Evolutionary conservation across 1,140 invertebrate genomes (phyloP).

Genomic region (Drosophila tani): DNA sequence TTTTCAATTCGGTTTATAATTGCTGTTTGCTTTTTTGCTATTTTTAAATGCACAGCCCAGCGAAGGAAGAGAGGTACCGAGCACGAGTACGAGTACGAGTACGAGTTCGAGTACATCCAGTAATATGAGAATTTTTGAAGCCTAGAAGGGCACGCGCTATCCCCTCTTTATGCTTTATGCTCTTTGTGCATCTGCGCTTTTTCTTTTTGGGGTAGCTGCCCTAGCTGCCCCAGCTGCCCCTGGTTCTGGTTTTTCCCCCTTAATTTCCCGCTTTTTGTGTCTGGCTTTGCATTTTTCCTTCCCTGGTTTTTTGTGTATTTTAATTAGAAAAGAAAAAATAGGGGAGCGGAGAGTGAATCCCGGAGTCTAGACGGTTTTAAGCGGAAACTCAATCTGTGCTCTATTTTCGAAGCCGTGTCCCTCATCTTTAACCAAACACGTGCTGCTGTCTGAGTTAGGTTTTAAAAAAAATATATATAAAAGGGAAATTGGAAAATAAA

Average conservation of each 20-base stretch:
- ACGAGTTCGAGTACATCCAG: constrained; percentile 23
- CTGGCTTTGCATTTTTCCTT: constrained; percentile 49
- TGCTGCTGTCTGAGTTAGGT: constrained; percentile 32
- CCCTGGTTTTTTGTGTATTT: constrained; percentile 43
- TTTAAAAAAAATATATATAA: not conserved
- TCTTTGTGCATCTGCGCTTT: constrained; percentile 61
- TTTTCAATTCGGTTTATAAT: constrained; percentile 76
- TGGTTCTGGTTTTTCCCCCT: constrained; percentile 8
- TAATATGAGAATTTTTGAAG: constrained; percentile 62
- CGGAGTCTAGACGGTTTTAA: constrained; percentile 76
- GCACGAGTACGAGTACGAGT: constrained; percentile 20
- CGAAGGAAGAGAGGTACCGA: constrained; percentile 13
- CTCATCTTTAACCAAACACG: constrained; percentile 49
- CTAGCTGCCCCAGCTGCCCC: constrained; percentile 40
- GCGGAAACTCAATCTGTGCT: constrained; percentile 79
- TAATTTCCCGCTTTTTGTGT: constrained; percentile 45
- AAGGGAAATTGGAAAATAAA: constrained; percentile 9
- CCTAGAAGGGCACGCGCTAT: constrained; percentile 70
- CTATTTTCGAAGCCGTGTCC: constrained; percentile 64
- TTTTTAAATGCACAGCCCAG: constrained; percentile 65
- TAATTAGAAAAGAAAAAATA: constrained; percentile 67
- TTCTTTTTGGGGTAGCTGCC: constrained; percentile 35
- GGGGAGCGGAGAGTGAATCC: constrained; percentile 61
- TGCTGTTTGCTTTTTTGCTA: constrained; percentile 70
- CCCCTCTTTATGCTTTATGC: constrained; percentile 6